Evolutionary conservation across 2,888 invertebrate genomes (phyloP), one percentile per base, ranked within the genome.

Genomic region (Oeneis ivallda): DNA sequence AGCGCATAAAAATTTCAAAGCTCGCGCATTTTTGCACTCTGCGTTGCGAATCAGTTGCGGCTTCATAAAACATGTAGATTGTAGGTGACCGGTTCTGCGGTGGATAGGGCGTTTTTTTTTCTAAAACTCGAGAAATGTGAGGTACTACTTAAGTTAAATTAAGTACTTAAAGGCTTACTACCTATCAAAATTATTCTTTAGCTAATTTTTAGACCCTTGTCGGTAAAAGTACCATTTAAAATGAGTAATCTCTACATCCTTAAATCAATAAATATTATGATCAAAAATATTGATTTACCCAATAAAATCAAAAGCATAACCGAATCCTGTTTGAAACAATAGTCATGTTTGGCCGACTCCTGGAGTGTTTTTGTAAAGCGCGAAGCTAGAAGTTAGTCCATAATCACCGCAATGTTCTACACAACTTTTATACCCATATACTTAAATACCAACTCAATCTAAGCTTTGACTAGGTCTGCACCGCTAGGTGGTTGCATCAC

Each of bases 1-100:
- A 80, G 85, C 79, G 78, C 83, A 87, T 90, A 87, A 89, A 90
- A 87, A 79, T 87, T 91, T 86, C 83, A 91, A 82, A 87, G 82
- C 17, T 37, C 34, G 45, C 37, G 50, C 15, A 60, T 50, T 50
- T 45, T 50, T 50, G 60, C 39, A 50, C 47, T 50, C 19, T 13
- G 39, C 37, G 45, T 32, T 58, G 39, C 37, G 60, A 50, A 60
- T 50, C 50, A 60, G 37, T 60, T 60, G 49, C 19, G 17, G 39
- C 13, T 50, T 11, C 19, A 49, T 60, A 60, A 50, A 45, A 60
- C 47, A 60, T 47, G 59, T 34, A 47, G 37, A 59, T 59, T 60
- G n/a, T n/a, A n/a, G n/a, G n/a, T 37, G 19, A 60, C 13, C 47
- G 58, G 11, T 0, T 11, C 19, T 41, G 41, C 39, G 19, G 39